Evolutionary conservation across 2,888 invertebrate genomes (phyloP).

Genomic region (Ceraclea dissimilis): DNA sequence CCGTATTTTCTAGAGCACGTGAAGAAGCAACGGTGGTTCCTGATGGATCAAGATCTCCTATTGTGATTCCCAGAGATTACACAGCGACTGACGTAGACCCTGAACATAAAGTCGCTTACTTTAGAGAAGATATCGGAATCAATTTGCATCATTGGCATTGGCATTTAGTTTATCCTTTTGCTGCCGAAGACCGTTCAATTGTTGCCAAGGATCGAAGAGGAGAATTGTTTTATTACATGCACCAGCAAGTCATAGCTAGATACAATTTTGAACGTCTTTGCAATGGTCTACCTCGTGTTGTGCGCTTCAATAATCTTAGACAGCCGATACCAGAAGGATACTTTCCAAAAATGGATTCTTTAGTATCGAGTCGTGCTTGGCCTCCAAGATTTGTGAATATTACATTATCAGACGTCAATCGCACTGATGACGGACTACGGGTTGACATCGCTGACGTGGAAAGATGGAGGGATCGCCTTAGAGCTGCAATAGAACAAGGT

Average conservation of each 20-base stretch:
- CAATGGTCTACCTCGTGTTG: slow-evolving; percentile 17
- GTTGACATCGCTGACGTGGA: slow-evolving; percentile 63
- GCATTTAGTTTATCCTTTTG: slow-evolving; percentile 82
- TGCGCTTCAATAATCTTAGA: slow-evolving; percentile 16
- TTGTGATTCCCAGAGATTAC: slow-evolving; percentile 64
- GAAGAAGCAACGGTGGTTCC: slow-evolving; percentile 59
- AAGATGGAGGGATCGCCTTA: slow-evolving; percentile 67
- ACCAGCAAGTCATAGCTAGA: slow-evolving; percentile 55
- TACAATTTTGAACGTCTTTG: slow-evolving; percentile 25
- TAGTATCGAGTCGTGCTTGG: slow-evolving; percentile 57
- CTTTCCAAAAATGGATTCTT: slow-evolving; percentile 62
- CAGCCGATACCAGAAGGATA: slow-evolving; percentile 36
- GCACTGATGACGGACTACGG: slow-evolving; percentile 58
- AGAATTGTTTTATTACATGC: slow-evolving; percentile 62
- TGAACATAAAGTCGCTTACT: slow-evolving; percentile 76
- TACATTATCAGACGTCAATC: slow-evolving; percentile 52
- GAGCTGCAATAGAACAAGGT: slow-evolving; percentile 62
- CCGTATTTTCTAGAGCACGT: slow-evolving; percentile 61
- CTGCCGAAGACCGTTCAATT: slow-evolving; percentile 46
- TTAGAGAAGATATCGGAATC: slow-evolving; percentile 76
- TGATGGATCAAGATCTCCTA: slow-evolving; percentile 55
- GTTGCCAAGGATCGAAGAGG: slow-evolving; percentile 55
- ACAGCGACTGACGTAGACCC: slow-evolving; percentile 67
- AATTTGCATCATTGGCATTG: slow-evolving; percentile 90
- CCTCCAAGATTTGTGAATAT: slow-evolving; percentile 52